A percentile compares a stretch with the other conserved stretches of the same genome.
phyloP scores from a whole-genome alignment of 1,140 invertebrate genomes.

The Ostrea denselamellosa region DNA sequence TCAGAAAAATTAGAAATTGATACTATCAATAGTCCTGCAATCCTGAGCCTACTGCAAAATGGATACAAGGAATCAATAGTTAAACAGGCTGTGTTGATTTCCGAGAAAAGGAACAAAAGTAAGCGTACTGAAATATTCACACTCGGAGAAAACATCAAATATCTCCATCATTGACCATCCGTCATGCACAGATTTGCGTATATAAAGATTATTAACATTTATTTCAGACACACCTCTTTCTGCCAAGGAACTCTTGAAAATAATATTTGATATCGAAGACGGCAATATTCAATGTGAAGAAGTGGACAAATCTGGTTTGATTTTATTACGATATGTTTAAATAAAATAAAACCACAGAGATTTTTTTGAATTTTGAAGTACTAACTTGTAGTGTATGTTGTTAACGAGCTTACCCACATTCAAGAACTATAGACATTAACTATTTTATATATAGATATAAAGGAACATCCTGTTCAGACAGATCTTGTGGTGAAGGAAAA shows the following conservation, averaged over 20 bases:
- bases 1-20: neutral
- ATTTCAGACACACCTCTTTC: neutral
- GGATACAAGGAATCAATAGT: neutral
- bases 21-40: slow-evolving; percentile 6
- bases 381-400: too few relatives aligned
- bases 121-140: neutral
- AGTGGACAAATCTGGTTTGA: neutral
- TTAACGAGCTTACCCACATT: too few relatives aligned
- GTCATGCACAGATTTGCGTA: neutral
- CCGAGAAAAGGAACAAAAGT: neutral
- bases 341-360: too few relatives aligned
- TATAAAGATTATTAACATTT: neutral
- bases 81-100: neutral
- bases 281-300: neutral
- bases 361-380: too few relatives aligned
- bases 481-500: neutral
- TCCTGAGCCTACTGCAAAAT: neutral
- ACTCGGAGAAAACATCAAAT: neutral
- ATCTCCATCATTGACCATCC: neutral
- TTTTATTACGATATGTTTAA: neutral
- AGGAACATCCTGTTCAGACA: neutral
- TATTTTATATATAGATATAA: neutral
- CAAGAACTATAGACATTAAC: too few relatives aligned
- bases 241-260: neutral
- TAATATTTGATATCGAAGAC: slow-evolving; percentile 13